A percentile compares a stretch with the other conserved stretches of the same genome.
Evolutionary conservation across 2,888 invertebrate genomes (phyloP).

Genomic region (Alcis repandata): DNA sequence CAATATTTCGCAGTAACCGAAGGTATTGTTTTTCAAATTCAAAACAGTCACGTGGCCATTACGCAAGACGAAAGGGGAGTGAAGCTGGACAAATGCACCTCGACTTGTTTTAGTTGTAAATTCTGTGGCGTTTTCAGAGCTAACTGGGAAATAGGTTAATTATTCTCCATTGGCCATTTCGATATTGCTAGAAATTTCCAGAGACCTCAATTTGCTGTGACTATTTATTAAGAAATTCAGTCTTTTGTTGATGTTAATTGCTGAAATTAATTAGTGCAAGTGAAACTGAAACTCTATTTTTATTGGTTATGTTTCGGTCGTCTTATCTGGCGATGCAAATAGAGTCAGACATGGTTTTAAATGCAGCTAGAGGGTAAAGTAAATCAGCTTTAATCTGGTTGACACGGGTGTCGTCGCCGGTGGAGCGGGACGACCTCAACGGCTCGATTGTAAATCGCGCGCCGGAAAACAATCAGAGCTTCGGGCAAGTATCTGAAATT

Average conservation of each 20-base stretch:
- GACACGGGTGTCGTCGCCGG: conserved; percentile 48
- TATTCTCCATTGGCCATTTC: background rate
- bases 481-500: conserved; percentile 74
- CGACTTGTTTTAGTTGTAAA: background rate
- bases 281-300: conserved; percentile 22
- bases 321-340: conserved; percentile 39
- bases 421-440: conserved; percentile 50
- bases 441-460: conserved; percentile 60
- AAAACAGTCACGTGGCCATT: conserved; percentile 22
- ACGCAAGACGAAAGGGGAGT: conserved; percentile 17
- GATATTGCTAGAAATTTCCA: background rate
- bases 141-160: background rate
- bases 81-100: conserved; percentile 24
- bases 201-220: too few species aligned
- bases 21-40: conserved; percentile 19
- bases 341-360: conserved; percentile 54
- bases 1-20: conserved; percentile 2
- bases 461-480: conserved; percentile 67
- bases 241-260: too few species aligned
- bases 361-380: conserved; percentile 53
- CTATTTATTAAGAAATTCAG: too few species aligned
- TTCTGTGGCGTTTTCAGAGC: background rate
- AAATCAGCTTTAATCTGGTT: conserved; percentile 62
- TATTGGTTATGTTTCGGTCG: conserved; percentile 20
- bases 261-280: background rate